phyloP scores from a whole-genome alignment of 2,797 vertebrate species.

The Pampus argenteus region DNA sequence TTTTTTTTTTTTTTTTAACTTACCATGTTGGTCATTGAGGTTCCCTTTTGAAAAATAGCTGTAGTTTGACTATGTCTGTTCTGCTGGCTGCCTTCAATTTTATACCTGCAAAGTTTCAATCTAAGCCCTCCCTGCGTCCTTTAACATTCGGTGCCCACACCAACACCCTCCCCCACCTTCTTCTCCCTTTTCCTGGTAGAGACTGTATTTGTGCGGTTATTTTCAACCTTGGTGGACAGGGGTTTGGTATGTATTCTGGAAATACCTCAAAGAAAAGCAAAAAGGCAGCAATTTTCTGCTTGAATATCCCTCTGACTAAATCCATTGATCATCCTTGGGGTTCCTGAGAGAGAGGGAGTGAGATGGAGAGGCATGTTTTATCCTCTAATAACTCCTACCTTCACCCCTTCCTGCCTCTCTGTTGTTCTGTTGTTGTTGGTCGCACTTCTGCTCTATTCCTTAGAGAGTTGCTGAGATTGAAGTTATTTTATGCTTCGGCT shows the following conservation, averaged over 20 bases:
- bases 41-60: slow-evolving; percentile 81
- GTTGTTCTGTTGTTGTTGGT: slow-evolving; percentile 98
- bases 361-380: slow-evolving; percentile 94
- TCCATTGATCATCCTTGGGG: slow-evolving; percentile 99
- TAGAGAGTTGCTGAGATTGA: slow-evolving; percentile 95
- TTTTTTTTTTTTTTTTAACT: slow-evolving; percentile 54
- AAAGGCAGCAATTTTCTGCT: slow-evolving; percentile 99
- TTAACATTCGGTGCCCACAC: slow-evolving; percentile 79
- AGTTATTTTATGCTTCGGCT: slow-evolving; percentile 99
- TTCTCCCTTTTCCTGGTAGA: slow-evolving; percentile 76
- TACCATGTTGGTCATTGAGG: slow-evolving; percentile 66
- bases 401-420: slow-evolving; percentile 90
- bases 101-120: slow-evolving; percentile 90
- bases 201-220: slow-evolving; percentile 83
- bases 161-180: slow-evolving; percentile 65
- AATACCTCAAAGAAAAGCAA: slow-evolving; percentile 94
- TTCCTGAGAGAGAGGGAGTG: slow-evolving; percentile 94
- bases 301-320: slow-evolving; percentile 99
- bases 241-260: slow-evolving; percentile 85
- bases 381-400: slow-evolving; percentile 99
- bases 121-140: slow-evolving; percentile 81
- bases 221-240: slow-evolving; percentile 86
- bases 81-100: slow-evolving; percentile 89
- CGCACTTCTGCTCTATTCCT: slow-evolving; percentile 93
- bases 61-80: slow-evolving; percentile 79